Base-by-base conservation (phyloP, 2,797 vertebrate species). In the Etheostoma nigrum region DNA sequence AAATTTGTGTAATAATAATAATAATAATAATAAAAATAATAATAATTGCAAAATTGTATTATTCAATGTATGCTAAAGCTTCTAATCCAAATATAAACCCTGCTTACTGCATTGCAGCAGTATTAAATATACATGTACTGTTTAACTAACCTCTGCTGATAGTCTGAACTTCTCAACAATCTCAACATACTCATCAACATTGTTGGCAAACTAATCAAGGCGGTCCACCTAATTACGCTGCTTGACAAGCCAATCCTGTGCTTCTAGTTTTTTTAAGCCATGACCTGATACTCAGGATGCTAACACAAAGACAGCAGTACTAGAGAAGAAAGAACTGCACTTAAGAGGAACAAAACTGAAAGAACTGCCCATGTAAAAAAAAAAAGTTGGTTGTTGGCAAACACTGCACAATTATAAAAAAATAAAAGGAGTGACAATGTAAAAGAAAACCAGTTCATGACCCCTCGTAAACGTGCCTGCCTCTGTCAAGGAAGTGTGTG, bases 261-360 rank as follows among this genome's bases (percentile, higher is more conserved):
- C 61, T 86, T 89, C 91, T 58, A 19, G 87, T 91, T 91, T 62
- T 49, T 19, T 15, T n/a, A 11, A 53, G 30, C n/a, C 3, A 2
- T 57, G 54, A 30, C 7, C 59, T 70, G 66, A 68, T 51, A 53
- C 58, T 59, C 74, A 48, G 12, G 62, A 7, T 33, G 13, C 33
- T 55, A 4, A 59, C 55, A 82, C 66, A 71, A 76, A 77, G 14
- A 19, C 5, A 12, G 15, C 5, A 13, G 15, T 44, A 64, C 36
- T 12, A 40, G 0, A 47, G 3, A 27, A 0, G 57, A 53, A 52
- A 16, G 8, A 21, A 64, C 0, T 53, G 23, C 14, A 27, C 16
- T 40, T 5, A 58, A 23, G n/a, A 58, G 14, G 16, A 68, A 40
- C 55, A 6, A 2, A 48, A 60, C 1, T 44, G n/a, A 4, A 23